A percentile compares a stretch with the other conserved stretches of the same genome.
phyloP scores from a whole-genome alignment of 2,888 invertebrate species.

The Tetragnatha montana region DNA sequence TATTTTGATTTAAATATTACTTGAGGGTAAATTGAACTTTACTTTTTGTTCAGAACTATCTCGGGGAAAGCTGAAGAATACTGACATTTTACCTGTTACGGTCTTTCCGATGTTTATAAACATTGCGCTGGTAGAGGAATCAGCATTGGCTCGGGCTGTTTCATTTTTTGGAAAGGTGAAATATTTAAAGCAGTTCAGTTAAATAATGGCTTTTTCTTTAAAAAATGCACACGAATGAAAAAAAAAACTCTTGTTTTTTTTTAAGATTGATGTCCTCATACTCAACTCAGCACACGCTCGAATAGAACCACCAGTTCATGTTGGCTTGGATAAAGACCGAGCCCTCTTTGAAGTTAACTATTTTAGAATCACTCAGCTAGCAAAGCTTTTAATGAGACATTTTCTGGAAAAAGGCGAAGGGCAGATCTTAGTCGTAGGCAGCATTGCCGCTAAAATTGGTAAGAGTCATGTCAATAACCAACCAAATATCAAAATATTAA shows the following conservation, averaged over 20 bases:
- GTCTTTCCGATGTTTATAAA: too few relatives aligned
- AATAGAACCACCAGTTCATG: slow-evolving; percentile 83
- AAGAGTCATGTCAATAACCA: slow-evolving; percentile 19
- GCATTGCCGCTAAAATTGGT: slow-evolving; percentile 83
- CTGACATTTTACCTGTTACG: slow-evolving; percentile 68
- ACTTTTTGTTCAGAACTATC: slow-evolving; percentile 40
- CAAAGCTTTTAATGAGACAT: slow-evolving; percentile 82
- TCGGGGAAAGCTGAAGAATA: slow-evolving; percentile 51
- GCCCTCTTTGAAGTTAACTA: slow-evolving; percentile 87
- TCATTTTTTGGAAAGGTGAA: slow-evolving; percentile 78
- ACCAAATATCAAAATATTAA: too few relatives aligned
- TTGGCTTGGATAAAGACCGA: slow-evolving; percentile 83
- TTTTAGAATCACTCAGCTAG: slow-evolving; percentile 83
- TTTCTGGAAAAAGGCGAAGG: slow-evolving; percentile 77
- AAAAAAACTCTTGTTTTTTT: background rate
- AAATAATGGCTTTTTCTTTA: background rate
- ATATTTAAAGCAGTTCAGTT: background rate
- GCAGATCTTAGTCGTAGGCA: slow-evolving; percentile 86
- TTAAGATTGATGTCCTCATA: slow-evolving; percentile 84
- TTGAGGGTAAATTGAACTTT: background rate
- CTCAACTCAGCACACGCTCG: slow-evolving; percentile 90
- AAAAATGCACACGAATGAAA: background rate
- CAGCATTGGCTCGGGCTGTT: slow-evolving; percentile 74
- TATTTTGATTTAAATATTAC: background rate
- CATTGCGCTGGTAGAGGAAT: slow-evolving; percentile 72